Percentiles rank a stretch among this genome's conserved stretches.
Conservation (phyloP, 2,113 vertebrate genomes). For the Syrrhaptes paradoxus region DNA sequence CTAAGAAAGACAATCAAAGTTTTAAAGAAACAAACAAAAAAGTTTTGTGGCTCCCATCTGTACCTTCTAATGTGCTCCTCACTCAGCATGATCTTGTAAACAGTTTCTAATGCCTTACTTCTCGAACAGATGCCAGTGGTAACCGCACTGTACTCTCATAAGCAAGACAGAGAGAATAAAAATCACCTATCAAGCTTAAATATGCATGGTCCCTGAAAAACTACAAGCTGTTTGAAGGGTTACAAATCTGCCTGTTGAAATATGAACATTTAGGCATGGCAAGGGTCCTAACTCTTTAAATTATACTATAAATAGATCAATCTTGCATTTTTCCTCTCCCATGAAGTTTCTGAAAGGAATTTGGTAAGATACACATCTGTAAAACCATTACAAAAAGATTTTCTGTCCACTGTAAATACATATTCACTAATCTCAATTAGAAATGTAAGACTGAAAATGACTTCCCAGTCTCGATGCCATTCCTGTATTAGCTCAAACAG, state of each 20-base stretch:
- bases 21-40: not conserved
- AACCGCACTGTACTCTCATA: not conserved
- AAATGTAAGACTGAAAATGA: not conserved
- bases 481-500: not conserved
- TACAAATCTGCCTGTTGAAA: not conserved
- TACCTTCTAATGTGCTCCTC: not conserved
- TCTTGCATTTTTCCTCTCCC: not conserved
- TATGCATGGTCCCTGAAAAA: not conserved
- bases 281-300: not conserved
- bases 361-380: not conserved
- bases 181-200: not conserved
- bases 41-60: not conserved
- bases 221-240: not conserved
- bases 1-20: not conserved
- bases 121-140: not conserved
- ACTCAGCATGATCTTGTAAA: not conserved
- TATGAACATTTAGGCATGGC: not conserved
- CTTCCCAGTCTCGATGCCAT: not conserved
- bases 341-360: not conserved
- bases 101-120: not conserved
- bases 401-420: not conserved
- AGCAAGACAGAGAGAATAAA: not conserved
- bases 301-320: not conserved
- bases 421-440: not conserved
- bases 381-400: not conserved